Percentiles rank a stretch among this genome's conserved stretches.
These are phyloP conservation scores for Timema podura DNA, from an alignment of 2,888 invertebrate species.

Conservation along the genomic window DNA sequence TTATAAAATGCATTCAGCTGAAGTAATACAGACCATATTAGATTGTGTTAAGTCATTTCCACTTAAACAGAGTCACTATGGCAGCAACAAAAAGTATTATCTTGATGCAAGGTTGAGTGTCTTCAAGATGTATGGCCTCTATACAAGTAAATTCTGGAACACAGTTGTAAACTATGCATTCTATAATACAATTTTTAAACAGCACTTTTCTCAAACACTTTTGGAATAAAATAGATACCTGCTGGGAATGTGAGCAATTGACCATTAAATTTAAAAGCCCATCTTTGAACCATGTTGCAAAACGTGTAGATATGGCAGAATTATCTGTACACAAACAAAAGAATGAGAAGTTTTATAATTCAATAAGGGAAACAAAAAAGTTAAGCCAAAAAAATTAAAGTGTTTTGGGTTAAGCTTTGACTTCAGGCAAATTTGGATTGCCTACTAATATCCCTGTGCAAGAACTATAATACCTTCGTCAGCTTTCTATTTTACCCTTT, in stretches of 20 bases:
- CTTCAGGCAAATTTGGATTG: neutral
- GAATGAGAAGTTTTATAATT: neutral
- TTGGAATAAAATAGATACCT: too few species aligned
- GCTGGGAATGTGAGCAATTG: neutral
- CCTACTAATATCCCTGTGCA: neutral
- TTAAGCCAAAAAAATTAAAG: neutral
- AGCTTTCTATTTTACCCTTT: too few species aligned
- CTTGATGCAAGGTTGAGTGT: slow-evolving; percentile 3
- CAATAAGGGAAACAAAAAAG: neutral
- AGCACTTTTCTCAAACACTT: neutral
- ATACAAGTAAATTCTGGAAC: slow-evolving; percentile 3
- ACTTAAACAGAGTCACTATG: slow-evolving; percentile 7
- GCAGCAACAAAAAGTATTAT: neutral
- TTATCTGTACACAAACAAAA: neutral
- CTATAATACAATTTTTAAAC: neutral
- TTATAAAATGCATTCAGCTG: neutral
- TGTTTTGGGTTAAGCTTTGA: neutral
- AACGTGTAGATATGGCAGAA: neutral
- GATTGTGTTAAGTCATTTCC: too few species aligned
- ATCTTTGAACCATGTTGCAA: neutral
- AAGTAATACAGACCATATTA: neutral
- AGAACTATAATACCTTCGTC: neutral
- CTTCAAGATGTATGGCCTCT: neutral
- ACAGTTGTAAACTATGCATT: neutral
- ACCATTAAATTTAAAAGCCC: neutral